Evolutionary conservation across 2,888 invertebrate genomes (phyloP).

Genomic region (Tetragnatha montana): DNA sequence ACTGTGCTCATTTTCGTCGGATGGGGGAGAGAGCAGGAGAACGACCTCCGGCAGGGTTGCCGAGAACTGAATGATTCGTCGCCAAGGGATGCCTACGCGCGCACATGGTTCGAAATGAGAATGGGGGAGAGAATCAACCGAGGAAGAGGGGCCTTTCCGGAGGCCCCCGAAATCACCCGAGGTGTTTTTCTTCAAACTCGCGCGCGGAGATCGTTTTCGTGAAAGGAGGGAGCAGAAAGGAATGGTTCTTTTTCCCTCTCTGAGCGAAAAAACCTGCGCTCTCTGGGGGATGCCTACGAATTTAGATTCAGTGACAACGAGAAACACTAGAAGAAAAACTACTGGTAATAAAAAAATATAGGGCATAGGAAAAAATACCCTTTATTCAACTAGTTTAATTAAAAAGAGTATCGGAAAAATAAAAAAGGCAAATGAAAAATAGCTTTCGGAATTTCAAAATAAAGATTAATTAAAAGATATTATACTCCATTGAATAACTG

Average conservation of each 20-base stretch:
- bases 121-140: background rate
- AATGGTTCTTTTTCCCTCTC: background rate
- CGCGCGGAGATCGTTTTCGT: background rate
- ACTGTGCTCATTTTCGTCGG: conserved; percentile 65
- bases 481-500: no score
- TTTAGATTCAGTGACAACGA: no score
- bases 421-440: no score
- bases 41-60: conserved; percentile 69
- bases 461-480: no score
- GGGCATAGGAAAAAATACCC: no score
- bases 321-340: no score
- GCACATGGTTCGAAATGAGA: conserved; percentile 27
- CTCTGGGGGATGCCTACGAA: background rate
- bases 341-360: no score
- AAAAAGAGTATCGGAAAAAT: no score
- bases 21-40: conserved; percentile 68
- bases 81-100: background rate
- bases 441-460: no score
- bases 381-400: no score
- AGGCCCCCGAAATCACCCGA: background rate
- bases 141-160: background rate
- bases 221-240: background rate
- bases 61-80: background rate
- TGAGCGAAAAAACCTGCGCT: background rate
- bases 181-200: background rate